phyloP scores from a whole-genome alignment of 2,797 vertebrate genomes.

The Varecia variegata region DNA sequence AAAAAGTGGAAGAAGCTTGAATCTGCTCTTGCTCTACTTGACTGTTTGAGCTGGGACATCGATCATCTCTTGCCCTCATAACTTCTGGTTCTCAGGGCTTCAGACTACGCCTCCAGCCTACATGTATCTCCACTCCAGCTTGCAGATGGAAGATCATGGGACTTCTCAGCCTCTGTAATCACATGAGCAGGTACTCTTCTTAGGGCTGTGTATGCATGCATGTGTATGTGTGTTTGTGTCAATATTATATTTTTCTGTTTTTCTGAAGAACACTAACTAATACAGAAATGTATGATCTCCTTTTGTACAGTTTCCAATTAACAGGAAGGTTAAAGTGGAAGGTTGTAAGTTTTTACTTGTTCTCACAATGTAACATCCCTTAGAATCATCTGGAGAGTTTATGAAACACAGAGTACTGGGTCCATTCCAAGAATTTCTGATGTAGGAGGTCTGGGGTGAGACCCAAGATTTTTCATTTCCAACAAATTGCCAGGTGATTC shows the following conservation, averaged over 20 bases:
- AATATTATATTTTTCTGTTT: neutral
- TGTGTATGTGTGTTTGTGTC: neutral
- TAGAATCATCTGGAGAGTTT: neutral
- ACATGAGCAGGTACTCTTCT: neutral
- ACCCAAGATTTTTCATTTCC: conserved; percentile 19
- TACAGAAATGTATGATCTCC: neutral
- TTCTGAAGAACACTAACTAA: neutral
- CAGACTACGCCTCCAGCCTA: neutral
- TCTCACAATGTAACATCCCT: neutral
- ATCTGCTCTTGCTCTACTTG: neutral
- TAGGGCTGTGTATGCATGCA: neutral
- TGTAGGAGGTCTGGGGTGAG: neutral
- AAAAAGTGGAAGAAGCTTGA: neutral
- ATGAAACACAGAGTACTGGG: neutral
- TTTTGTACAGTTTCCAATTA: neutral
- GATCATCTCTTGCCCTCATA: neutral
- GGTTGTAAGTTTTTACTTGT: neutral
- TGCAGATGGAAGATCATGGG: neutral
- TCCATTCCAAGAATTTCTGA: neutral
- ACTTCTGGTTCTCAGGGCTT: neutral
- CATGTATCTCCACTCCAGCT: neutral
- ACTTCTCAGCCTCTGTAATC: neutral
- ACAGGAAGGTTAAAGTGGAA: neutral
- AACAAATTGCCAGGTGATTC: neutral
- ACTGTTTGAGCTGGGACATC: neutral